Percentiles rank a stretch among this genome's conserved stretches.
phyloP scores from a whole-genome alignment of 1,140 invertebrate species.

The Lepidurus apus region DNA sequence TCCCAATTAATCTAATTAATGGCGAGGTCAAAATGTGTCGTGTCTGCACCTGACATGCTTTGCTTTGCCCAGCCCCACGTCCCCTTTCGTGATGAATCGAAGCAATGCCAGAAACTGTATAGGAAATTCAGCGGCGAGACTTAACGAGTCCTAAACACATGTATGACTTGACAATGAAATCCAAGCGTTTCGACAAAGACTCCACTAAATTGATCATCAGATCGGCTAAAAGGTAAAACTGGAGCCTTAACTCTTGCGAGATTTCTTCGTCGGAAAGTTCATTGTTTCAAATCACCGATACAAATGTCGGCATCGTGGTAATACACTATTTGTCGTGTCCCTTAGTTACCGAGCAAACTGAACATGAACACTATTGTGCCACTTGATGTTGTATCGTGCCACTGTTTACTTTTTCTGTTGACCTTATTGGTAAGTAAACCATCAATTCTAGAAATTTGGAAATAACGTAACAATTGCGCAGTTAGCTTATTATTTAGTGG shows the following conservation, averaged over 20 bases:
- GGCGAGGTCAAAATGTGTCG: background rate
- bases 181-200: background rate
- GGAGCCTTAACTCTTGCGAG: background rate
- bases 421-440: too few species aligned
- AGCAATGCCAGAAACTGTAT: background rate
- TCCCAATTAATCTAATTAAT: slow-evolving; percentile 10
- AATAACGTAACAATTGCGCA: too few species aligned
- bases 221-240: background rate
- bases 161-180: background rate
- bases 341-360: too few species aligned
- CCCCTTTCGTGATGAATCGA: background rate
- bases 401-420: too few species aligned
- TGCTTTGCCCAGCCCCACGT: background rate
- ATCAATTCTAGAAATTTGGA: too few species aligned
- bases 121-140: background rate
- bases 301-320: background rate
- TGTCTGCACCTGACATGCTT: slow-evolving; percentile 7
- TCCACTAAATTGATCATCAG: too few species aligned
- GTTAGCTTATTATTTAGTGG: too few species aligned
- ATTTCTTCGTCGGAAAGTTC: background rate
- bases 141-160: background rate
- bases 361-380: too few species aligned
- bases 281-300: background rate
- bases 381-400: too few species aligned
- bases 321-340: too few species aligned